phyloP scores from a whole-genome alignment of 92 coral and sea anemone species.

The Isaurus tuberculatus region DNA sequence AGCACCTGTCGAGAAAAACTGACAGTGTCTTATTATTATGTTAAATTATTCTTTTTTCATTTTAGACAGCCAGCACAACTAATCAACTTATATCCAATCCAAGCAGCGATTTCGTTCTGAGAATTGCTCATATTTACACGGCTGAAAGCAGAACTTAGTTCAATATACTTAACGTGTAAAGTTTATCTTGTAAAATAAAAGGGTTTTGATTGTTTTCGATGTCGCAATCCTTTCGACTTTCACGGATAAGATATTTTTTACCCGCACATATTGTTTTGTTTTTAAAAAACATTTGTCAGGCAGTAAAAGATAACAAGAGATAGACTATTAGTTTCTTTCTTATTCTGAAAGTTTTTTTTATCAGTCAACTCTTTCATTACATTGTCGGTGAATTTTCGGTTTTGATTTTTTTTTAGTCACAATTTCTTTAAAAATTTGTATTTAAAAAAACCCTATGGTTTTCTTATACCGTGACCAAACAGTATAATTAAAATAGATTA shows the following conservation, averaged over 20 bases:
- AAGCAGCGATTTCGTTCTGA: not conserved
- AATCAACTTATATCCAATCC: not conserved
- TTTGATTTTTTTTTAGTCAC: not conserved
- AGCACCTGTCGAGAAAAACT: conserved; percentile 23
- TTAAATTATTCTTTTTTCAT: conserved; percentile 39
- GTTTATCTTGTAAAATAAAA: not conserved
- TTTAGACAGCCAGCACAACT: not conserved
- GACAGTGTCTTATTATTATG: conserved; percentile 32
- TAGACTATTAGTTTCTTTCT: not conserved
- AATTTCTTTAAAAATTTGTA: not conserved
- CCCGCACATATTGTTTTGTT: not conserved
- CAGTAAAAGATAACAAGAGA: not conserved
- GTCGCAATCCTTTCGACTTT: not conserved
- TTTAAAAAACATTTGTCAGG: not conserved
- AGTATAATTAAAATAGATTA: not conserved
- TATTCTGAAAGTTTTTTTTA: too few species aligned
- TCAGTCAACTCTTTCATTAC: not conserved
- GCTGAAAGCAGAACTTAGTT: not conserved
- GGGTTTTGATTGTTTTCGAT: not conserved
- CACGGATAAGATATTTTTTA: not conserved
- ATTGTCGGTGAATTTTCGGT: not conserved
- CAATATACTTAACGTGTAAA: not conserved
- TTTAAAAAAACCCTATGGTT: not conserved
- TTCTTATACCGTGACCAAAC: not conserved
- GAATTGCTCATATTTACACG: not conserved